Evolutionary conservation across 2,113 vertebrate species (phyloP).

Genomic region (Sphaerodactylus townsendi): DNA sequence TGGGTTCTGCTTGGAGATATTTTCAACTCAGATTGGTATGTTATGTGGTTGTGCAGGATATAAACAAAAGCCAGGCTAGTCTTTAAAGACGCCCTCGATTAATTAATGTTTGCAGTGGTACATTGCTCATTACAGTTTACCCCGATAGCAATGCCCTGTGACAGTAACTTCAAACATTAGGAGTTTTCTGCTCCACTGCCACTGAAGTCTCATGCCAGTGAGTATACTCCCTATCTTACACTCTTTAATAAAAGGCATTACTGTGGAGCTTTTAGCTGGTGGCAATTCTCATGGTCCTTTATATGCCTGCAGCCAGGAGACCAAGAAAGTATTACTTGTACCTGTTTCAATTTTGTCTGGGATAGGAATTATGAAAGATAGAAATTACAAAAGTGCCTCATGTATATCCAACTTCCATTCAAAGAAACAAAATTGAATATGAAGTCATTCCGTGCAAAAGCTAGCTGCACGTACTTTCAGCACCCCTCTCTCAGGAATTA

Average conservation of each 20-base stretch:
- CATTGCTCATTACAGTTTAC: slow-evolving; percentile 8
- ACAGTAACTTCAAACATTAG: neutral
- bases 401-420: slow-evolving; percentile 26
- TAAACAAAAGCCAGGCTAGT: neutral
- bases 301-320: neutral
- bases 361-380: slow-evolving; percentile 46
- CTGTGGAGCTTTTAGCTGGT: slow-evolving; percentile 36
- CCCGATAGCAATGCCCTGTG: slow-evolving; percentile 6
- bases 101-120: neutral
- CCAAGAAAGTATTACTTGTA: slow-evolving; percentile 22
- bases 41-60: neutral
- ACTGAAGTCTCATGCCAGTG: neutral
- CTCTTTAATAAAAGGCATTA: slow-evolving; percentile 36
- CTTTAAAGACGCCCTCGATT: neutral
- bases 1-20: neutral
- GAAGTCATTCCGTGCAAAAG: slow-evolving; percentile 36
- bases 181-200: slow-evolving; percentile 5
- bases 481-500: slow-evolving; percentile 59
- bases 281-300: slow-evolving; percentile 28
- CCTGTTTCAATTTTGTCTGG: slow-evolving; percentile 30
- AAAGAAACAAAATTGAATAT: slow-evolving; percentile 60
- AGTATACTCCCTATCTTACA: slow-evolving; percentile 33
- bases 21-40: neutral
- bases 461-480: slow-evolving; percentile 63
- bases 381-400: slow-evolving; percentile 15